Evolutionary conservation across 2,888 invertebrate species (phyloP), one percentile per base, ranked within the genome.

Genomic region (Cheilosia urbana): DNA sequence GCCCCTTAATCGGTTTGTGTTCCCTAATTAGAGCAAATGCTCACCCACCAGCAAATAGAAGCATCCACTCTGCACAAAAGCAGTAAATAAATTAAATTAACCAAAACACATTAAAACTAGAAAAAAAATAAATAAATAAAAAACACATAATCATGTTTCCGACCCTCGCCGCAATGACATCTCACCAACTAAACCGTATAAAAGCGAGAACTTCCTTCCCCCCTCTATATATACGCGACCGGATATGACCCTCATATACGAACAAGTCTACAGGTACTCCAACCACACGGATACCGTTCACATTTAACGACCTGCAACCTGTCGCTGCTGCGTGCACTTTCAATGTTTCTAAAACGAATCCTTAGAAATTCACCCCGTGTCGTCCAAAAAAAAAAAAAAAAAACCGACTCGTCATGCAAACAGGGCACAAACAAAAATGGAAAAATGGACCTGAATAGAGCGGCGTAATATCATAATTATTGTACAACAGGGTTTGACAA

Each of bases 31-130:
- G 30, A 65, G 27, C 69, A 75, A 60, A 34, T 34, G 68, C n/a
- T 37, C 21, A 17, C 57, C 24, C 47, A 17, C 15, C 17, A n/a
- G 6, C 19, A 47, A 65, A 34, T 19, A 49, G 37, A 58, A 30
- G 49, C 37, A 62, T 55, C 45, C 53, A 51, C 40, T 72, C 11
- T 58, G 40, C 17, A 65, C 21, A 57, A 69, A 75, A 63, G 47
- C 49, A 45, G 72, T 55, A 72, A 73, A 72, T 62, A 83, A 78
- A 83, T 68, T 72, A 73, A 73, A 73, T 78, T 66, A 79, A 62
- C 68, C 65, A 65, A 82, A 77, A 57, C 57, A 17, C 51, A n/a
- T 42, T 68, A 45, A 27, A 68, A 45, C 53, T 49, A 17, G 27
- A 53, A 45, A 62, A 6, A 42, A 57, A n/a, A 24, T 3, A 24